Evolutionary conservation across 2,888 invertebrate species (phyloP), one percentile per base, ranked within the genome.

Genomic region (Leucophora obtusa): DNA sequence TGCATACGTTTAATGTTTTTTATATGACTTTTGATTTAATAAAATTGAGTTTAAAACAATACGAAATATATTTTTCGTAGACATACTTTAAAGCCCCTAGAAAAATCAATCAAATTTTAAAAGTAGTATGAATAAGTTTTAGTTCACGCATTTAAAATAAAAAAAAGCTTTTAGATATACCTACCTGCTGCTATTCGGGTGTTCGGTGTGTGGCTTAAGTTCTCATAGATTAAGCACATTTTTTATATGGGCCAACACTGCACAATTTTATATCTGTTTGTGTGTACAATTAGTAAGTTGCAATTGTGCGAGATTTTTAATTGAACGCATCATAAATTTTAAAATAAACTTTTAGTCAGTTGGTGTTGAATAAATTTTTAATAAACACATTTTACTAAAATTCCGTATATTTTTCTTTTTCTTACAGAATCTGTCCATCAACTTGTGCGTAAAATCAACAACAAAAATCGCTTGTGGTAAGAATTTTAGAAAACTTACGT

Each of bases 381-480:
- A n/a, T 18, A 18, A 62, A 65, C 28, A 51, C 8, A 63, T 58
- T 21, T 59, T 53, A 15, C 15, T 70, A 33, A 59, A 76, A 59
- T 62, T 80, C 11, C 59, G n/a, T 43, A 54, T 38, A 9, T 15
- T 58, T 63, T 38, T 73, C 24, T 38, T 28, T 56, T 24, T 33
- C 17, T 79, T 75, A 62, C 72, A 80, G 80, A 80, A 63, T 69
- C 71, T 80, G 47, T 80, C 72, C 70, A 77, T 77, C 76, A 65
- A 66, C 60, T 66, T 66, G 68, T 76, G 76, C 69, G 72, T 63
- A 63, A 76, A 63, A 72, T 69, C 75, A 72, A 54, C 58, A 15
- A 28, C 28, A 24, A 69, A 72, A 65, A 58, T 71, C 56, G 17
- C 65, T 72, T 76, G 76, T 68, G 80, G 80, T 80, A 80, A 80